A percentile compares a stretch with the other conserved stretches of the same genome.
Evolutionary conservation across 2,888 invertebrate species (phyloP).

Genomic region (Ashinkailepas kermadecensis): DNA sequence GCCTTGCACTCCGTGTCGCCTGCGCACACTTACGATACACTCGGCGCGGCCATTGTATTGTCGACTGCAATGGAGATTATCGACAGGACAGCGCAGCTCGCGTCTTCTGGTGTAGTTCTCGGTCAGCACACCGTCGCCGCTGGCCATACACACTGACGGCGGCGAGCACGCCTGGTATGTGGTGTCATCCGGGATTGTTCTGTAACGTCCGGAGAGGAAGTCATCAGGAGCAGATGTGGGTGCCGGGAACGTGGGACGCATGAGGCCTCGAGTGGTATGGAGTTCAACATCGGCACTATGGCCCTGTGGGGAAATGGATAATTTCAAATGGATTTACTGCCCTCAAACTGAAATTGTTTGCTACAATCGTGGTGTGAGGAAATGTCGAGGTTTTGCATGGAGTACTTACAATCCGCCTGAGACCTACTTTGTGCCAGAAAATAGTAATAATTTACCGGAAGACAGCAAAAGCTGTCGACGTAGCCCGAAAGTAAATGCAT

Average conservation of each 20-base stretch:
- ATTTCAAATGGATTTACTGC: neutral
- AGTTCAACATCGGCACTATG: neutral
- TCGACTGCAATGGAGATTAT: neutral
- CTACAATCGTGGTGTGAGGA: neutral
- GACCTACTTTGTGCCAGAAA: too few relatives aligned
- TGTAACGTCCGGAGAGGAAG: neutral
- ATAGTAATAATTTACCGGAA: too few relatives aligned
- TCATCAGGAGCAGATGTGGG: too few relatives aligned
- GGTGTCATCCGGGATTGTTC: neutral
- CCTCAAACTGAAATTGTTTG: neutral
- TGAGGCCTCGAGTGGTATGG: too few relatives aligned
- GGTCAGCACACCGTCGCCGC: neutral
- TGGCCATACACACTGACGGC: neutral
- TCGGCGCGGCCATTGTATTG: neutral
- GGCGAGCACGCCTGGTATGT: neutral
- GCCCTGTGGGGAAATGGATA: neutral
- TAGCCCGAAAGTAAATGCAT: too few relatives aligned
- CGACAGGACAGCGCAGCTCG: neutral
- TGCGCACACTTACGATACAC: neutral
- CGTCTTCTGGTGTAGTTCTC: conserved; percentile 8
- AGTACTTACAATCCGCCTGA: too few relatives aligned
- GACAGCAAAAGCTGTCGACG: too few relatives aligned
- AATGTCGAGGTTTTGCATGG: neutral
- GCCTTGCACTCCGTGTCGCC: too few relatives aligned
- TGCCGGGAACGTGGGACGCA: too few relatives aligned